phyloP scores from a whole-genome alignment of 2,888 invertebrate genomes.

The Stegophylla sp. region DNA sequence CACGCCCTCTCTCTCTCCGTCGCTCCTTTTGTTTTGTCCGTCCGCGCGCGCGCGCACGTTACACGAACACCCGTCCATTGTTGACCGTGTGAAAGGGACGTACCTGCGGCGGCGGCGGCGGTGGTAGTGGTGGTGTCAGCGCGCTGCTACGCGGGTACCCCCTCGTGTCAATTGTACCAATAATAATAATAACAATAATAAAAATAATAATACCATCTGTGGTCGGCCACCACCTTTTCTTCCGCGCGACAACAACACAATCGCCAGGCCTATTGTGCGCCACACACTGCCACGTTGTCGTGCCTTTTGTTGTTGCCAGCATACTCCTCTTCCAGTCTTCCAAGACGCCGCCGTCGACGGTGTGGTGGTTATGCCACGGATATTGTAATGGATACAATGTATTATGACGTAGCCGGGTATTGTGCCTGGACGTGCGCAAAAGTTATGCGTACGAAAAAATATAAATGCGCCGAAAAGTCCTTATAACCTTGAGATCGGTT shows the following conservation, averaged over 20 bases:
- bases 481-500: no score
- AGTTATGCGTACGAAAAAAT: no score
- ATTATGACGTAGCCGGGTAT: background rate
- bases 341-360: conserved; percentile 22
- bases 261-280: conserved; percentile 10
- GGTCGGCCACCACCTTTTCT: conserved; percentile 35
- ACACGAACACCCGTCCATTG: conserved; percentile 30
- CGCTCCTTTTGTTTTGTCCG: background rate
- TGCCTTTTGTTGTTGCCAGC: conserved; percentile 8
- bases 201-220: conserved; percentile 43
- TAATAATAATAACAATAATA: conserved; percentile 31
- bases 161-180: conserved; percentile 18
- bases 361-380: background rate
- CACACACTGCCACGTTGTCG: background rate
- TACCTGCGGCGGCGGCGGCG: background rate
- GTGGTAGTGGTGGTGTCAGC: background rate
- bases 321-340: no score
- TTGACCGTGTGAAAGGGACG: conserved; percentile 50
- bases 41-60: background rate
- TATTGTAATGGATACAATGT: background rate
- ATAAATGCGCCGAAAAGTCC: no score
- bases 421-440: no score
- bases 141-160: background rate
- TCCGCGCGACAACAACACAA: conserved; percentile 30
- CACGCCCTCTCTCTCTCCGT: background rate